A percentile compares a stretch with the other conserved stretches of the same genome.
These are phyloP conservation scores for Ganaspis brasiliensis DNA, from an alignment of 2,888 invertebrate species.

Conservation along the genomic window DNA sequence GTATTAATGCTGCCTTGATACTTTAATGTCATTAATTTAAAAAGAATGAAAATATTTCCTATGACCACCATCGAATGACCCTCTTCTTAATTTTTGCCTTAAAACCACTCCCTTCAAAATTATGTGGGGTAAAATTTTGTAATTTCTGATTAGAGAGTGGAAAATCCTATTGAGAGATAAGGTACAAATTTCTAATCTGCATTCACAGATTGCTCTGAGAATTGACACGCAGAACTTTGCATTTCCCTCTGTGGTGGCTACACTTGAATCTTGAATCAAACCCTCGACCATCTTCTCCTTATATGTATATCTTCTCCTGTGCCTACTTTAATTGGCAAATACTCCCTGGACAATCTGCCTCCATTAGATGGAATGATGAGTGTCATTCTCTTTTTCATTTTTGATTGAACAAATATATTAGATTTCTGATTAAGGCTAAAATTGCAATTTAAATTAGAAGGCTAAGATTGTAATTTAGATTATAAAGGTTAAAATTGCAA, in stretches of 20 bases:
- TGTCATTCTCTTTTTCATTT: slow-evolving; percentile 19
- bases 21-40: no score
- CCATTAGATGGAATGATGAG: slow-evolving; percentile 28
- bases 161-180: slow-evolving; percentile 51
- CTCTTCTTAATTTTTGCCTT: no score
- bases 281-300: slow-evolving; percentile 66
- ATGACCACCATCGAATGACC: no score
- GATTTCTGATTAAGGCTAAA: background rate
- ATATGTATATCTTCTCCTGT: slow-evolving; percentile 64
- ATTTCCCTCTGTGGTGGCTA: slow-evolving; percentile 64
- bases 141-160: slow-evolving; percentile 17
- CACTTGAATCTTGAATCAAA: slow-evolving; percentile 73
- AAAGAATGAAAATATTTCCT: no score
- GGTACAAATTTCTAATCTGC: slow-evolving; percentile 75
- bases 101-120: no score
- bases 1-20: no score
- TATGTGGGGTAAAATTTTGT: no score
- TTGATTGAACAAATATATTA: background rate
- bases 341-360: slow-evolving; percentile 63
- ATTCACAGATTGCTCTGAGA: slow-evolving; percentile 80
- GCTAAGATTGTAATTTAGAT: background rate
- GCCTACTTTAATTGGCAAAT: slow-evolving; percentile 76
- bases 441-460: background rate
- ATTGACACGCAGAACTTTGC: slow-evolving; percentile 76
- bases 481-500: background rate